Evolutionary conservation across 1,140 invertebrate species (phyloP).

Genomic region (Philopotamus ludificatus): DNA sequence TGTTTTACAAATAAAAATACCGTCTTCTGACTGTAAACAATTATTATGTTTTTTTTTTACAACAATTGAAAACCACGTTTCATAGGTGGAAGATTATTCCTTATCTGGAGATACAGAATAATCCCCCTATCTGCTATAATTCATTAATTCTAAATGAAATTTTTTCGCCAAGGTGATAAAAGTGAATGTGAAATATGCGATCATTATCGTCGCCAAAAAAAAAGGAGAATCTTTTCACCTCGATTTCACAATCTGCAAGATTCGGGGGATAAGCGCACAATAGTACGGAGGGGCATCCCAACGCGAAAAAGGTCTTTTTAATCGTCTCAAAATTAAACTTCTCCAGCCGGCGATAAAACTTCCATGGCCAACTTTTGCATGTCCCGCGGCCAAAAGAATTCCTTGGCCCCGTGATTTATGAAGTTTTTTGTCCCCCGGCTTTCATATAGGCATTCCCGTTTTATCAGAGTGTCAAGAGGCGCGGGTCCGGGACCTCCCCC

Average conservation of each 20-base stretch:
- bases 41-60: too few species aligned
- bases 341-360: slow-evolving; percentile 23
- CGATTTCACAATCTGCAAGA: neutral
- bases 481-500: neutral
- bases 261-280: too few species aligned
- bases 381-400: slow-evolving; percentile 31
- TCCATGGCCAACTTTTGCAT: slow-evolving; percentile 22
- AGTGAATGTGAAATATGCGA: too few species aligned
- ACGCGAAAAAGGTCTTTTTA: slow-evolving; percentile 18
- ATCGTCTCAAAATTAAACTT: slow-evolving; percentile 29
- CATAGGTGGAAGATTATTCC: too few species aligned
- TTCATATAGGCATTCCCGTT: slow-evolving; percentile 22
- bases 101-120: too few species aligned
- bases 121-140: too few species aligned
- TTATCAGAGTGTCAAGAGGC: slow-evolving; percentile 12
- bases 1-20: too few species aligned
- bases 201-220: neutral
- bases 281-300: neutral
- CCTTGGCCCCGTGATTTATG: slow-evolving; percentile 23
- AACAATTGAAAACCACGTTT: too few species aligned
- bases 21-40: too few species aligned
- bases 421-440: slow-evolving; percentile 18
- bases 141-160: too few species aligned
- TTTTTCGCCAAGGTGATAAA: too few species aligned
- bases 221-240: neutral